Percentiles rank a stretch among this genome's conserved stretches.
Conservation (phyloP, 2,888 invertebrate genomes). For the Macrosiphum euphorbiae region DNA sequence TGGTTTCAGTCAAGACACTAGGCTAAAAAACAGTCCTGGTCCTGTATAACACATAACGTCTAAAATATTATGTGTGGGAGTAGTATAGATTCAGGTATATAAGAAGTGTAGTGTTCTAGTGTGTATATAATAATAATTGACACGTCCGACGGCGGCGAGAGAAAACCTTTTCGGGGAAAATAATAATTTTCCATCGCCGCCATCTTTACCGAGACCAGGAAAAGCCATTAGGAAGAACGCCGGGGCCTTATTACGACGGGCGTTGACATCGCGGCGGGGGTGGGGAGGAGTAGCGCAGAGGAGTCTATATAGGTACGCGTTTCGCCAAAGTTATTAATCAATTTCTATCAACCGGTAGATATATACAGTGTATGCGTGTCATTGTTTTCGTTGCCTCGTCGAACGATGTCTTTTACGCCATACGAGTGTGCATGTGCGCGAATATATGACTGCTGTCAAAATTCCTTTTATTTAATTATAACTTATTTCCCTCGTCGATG, state of each 20-base stretch:
- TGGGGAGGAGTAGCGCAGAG: not conserved
- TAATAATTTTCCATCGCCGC: not conserved
- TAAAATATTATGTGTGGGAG: not conserved
- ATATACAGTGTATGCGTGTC: conserved; percentile 8
- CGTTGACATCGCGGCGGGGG: conserved; percentile 20
- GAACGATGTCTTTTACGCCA: not conserved
- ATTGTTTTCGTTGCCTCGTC: conserved; percentile 16
- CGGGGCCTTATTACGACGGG: not conserved
- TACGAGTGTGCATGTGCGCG: not conserved
- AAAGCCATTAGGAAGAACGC: conserved; percentile 55
- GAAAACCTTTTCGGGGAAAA: conserved; percentile 12
- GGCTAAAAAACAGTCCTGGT: not conserved
- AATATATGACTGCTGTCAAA: conserved; percentile 38
- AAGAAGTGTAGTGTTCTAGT: not conserved
- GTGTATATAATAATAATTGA: conserved; percentile 14
- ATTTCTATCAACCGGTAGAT: conserved; percentile 46
- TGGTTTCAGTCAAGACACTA: not conserved
- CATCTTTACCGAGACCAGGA: conserved; percentile 33
- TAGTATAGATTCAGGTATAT: not conserved
- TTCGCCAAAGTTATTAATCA: conserved; percentile 51
- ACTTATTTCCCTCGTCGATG: conserved; percentile 48
- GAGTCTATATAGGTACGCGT: not conserved
- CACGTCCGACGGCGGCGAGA: not conserved
- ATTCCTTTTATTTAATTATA: conserved; percentile 62
- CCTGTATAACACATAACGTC: not conserved